Evolutionary conservation across 2,888 invertebrate species (phyloP).

Genomic region (Campopleginae sp.): DNA sequence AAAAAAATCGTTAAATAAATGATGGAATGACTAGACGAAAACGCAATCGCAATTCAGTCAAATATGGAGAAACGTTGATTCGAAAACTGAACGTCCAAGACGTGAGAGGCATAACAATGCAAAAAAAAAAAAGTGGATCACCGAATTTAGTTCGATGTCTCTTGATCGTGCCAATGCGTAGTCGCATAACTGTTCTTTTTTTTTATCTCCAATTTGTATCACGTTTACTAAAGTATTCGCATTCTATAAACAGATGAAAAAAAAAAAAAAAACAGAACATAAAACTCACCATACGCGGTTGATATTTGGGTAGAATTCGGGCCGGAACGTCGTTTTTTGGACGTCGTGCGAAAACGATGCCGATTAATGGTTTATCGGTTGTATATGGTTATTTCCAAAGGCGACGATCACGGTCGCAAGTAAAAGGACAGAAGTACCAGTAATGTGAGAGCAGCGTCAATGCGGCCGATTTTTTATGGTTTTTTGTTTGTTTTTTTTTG

Average conservation of each 20-base stretch:
- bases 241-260: slow-evolving; percentile 59
- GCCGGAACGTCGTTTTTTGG: slow-evolving; percentile 78
- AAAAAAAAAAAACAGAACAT: slow-evolving; percentile 59
- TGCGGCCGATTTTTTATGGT: slow-evolving; percentile 72
- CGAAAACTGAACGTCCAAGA: not conserved
- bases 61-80: not conserved
- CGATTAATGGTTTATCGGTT: slow-evolving; percentile 68
- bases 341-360: slow-evolving; percentile 73
- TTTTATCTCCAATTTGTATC: slow-evolving; percentile 8
- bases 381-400: slow-evolving; percentile 65
- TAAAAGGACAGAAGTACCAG: slow-evolving; percentile 84
- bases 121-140: slow-evolving; percentile 37
- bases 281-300: slow-evolving; percentile 83
- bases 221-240: slow-evolving; percentile 55
- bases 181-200: not conserved
- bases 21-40: not conserved
- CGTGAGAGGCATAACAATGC: not conserved
- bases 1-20: not conserved
- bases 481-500: slow-evolving; percentile 61
- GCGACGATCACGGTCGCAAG: slow-evolving; percentile 77
- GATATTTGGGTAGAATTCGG: slow-evolving; percentile 79
- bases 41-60: not conserved
- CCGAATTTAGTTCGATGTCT: slow-evolving; percentile 42
- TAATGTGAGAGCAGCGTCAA: slow-evolving; percentile 83
- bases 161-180: slow-evolving; percentile 43